These are phyloP conservation scores for Danio aesculapii DNA, from an alignment of 2,797 vertebrate genomes.

Conservation along the genomic window DNA sequence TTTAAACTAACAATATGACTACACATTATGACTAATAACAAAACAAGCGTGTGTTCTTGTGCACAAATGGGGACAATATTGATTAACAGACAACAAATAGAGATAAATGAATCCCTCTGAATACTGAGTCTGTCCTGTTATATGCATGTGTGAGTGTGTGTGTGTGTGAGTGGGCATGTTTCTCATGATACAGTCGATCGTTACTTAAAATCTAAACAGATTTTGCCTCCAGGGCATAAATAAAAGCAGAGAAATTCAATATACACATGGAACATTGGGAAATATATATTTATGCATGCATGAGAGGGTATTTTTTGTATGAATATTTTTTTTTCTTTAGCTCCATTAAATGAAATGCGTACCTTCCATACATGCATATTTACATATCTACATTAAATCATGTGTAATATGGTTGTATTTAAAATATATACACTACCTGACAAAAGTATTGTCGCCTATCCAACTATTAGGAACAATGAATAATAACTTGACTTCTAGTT, in stretches of 20 bases:
- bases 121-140: slow-evolving; percentile 25
- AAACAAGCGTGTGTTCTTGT: slow-evolving; percentile 49
- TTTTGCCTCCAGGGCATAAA: slow-evolving; percentile 35
- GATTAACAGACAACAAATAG: slow-evolving; percentile 52
- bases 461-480: too few relatives aligned
- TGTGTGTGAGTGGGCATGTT: not conserved
- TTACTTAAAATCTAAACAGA: slow-evolving; percentile 31
- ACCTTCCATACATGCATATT: not conserved
- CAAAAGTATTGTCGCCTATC: too few relatives aligned
- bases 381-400: not conserved
- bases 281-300: slow-evolving; percentile 15
- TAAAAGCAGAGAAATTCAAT: slow-evolving; percentile 26
- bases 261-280: not conserved
- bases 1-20: slow-evolving; percentile 40
- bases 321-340: not conserved
- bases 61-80: slow-evolving; percentile 65
- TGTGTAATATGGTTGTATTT: too few relatives aligned
- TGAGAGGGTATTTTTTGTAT: not conserved
- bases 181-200: slow-evolving; percentile 25
- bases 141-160: not conserved
- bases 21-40: slow-evolving; percentile 40
- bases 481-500: too few relatives aligned
- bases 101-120: slow-evolving; percentile 54
- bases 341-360: not conserved
- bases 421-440: too few relatives aligned